These are phyloP conservation scores for Buathra laborator DNA, from an alignment of 2,888 invertebrate genomes.

Conservation along the genomic window DNA sequence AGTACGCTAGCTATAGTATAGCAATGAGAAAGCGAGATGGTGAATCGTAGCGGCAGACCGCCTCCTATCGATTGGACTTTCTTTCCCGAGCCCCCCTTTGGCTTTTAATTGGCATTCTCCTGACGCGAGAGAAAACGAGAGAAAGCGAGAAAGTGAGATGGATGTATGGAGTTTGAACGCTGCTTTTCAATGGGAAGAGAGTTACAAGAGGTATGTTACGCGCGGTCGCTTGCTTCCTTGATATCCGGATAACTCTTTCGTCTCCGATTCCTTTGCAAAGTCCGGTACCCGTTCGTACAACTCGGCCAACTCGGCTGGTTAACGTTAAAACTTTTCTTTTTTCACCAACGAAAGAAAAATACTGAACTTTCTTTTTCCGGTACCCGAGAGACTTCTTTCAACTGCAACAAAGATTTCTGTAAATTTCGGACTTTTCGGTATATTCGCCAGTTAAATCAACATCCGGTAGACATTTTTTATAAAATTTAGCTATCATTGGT, in stretches of 20 bases:
- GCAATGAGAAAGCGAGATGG: slow-evolving; percentile 75
- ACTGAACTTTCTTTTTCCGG: slow-evolving; percentile 8
- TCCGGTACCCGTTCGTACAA: slow-evolving; percentile 32
- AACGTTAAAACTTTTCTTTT: background rate
- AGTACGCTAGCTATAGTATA: slow-evolving; percentile 63
- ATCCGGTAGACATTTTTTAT: background rate
- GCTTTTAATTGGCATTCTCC: slow-evolving; percentile 85
- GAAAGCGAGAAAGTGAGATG: slow-evolving; percentile 71
- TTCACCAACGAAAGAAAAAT: slow-evolving; percentile 41
- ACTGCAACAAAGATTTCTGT: slow-evolving; percentile 9
- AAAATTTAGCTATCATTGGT: background rate
- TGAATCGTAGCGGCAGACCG: slow-evolving; percentile 74
- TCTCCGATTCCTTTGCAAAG: slow-evolving; percentile 14
- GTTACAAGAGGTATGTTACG: slow-evolving; percentile 39
- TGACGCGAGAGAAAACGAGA: slow-evolving; percentile 80
- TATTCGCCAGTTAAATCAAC: background rate
- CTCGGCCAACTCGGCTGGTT: slow-evolving; percentile 9
- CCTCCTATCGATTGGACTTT: slow-evolving; percentile 84
- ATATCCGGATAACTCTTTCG: slow-evolving; percentile 48
- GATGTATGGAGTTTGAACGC: slow-evolving; percentile 55
- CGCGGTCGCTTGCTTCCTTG: slow-evolving; percentile 37
- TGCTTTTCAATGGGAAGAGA: slow-evolving; percentile 34
- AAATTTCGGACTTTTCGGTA: slow-evolving; percentile 9
- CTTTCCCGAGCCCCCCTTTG: slow-evolving; percentile 80
- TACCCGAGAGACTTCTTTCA: slow-evolving; percentile 18